Percentiles rank a stretch among this genome's conserved stretches.
Evolutionary conservation across 2,888 invertebrate genomes (phyloP).

Genomic region (Nysson spinosus): DNA sequence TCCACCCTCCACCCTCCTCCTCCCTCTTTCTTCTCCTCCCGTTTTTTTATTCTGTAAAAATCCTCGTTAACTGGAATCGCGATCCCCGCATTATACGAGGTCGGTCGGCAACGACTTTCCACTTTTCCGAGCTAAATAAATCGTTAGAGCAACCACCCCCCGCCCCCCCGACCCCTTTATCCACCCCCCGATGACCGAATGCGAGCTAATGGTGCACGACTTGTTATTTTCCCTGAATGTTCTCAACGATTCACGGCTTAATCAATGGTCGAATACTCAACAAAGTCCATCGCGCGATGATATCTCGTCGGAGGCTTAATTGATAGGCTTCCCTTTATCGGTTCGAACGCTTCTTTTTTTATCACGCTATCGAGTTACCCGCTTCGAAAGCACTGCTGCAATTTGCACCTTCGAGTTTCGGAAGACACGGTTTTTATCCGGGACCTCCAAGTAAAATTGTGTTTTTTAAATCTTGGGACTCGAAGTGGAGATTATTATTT

Average conservation of each 20-base stretch:
- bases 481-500: too few species aligned
- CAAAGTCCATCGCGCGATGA: constrained; percentile 10
- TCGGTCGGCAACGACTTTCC: constrained; percentile 27
- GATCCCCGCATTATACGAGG: constrained; percentile 20
- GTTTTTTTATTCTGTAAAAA: constrained; percentile 44
- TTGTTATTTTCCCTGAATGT: constrained; percentile 27
- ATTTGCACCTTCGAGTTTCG: too few species aligned
- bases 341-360: neutral
- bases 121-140: constrained; percentile 46
- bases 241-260: constrained; percentile 9
- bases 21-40: constrained; percentile 5
- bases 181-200: constrained; percentile 26
- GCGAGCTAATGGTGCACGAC: constrained; percentile 45
- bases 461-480: too few species aligned
- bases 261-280: constrained; percentile 8
- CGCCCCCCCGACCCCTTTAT: too few species aligned
- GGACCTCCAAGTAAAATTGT: too few species aligned
- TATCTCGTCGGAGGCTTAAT: constrained; percentile 5
- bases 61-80: constrained; percentile 49
- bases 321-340: neutral
- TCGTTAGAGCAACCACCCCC: constrained; percentile 45
- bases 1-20: neutral
- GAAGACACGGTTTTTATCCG: too few species aligned
- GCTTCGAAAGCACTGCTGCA: too few species aligned
- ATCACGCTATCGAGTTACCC: neutral